A percentile compares a stretch with the other conserved stretches of the same genome.
phyloP scores from a whole-genome alignment of 2,888 invertebrate species.

The Dolichopus griseipennis region DNA sequence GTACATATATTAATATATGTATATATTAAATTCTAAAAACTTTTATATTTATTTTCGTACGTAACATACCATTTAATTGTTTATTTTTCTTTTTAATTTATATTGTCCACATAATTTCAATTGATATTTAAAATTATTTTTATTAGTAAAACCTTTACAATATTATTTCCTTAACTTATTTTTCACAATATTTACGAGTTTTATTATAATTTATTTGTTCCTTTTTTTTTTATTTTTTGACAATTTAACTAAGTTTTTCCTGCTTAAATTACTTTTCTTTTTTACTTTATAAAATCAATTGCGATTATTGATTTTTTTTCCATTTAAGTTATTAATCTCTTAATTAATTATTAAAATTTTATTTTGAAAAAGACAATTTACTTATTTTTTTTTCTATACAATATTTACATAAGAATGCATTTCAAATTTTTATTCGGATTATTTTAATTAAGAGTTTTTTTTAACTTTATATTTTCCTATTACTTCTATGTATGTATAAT shows the following conservation, averaged over 20 bases:
- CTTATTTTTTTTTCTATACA: not conserved
- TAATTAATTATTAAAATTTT: not conserved
- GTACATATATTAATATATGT: not conserved
- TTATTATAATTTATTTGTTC: not conserved
- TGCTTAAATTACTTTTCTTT: not conserved
- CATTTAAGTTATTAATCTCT: too few relatives aligned
- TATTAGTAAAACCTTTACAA: not conserved
- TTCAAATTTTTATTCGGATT: not conserved
- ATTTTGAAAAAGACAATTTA: not conserved
- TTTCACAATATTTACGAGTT: constrained; percentile 6
- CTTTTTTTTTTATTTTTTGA: not conserved
- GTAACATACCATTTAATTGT: not conserved
- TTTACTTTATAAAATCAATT: not conserved
- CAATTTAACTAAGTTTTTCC: not conserved
- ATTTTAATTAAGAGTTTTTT: not conserved
- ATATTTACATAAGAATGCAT: constrained; percentile 3
- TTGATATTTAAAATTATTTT: not conserved
- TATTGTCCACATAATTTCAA: not conserved
- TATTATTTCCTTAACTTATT: not conserved
- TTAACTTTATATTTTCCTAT: not conserved
- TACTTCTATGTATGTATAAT: not conserved
- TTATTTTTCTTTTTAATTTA: not conserved
- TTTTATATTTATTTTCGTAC: not conserved
- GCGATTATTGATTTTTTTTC: not conserved
- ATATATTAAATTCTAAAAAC: not conserved